Evolutionary conservation across 2,888 invertebrate genomes (phyloP).

Genomic region (Cheilosia variabilis): DNA sequence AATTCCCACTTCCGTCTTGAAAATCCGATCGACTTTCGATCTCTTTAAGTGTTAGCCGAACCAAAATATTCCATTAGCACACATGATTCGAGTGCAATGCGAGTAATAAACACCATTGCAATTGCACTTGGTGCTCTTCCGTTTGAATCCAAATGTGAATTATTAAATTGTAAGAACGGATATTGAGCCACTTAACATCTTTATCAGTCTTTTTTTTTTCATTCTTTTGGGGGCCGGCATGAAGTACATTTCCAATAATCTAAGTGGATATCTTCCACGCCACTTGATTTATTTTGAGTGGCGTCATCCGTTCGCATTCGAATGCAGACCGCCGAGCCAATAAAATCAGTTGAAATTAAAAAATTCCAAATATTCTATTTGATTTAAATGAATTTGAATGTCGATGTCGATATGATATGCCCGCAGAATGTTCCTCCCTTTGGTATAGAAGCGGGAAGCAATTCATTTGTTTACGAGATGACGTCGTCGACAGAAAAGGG

Average conservation of each 20-base stretch:
- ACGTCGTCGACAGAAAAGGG: slow-evolving; percentile 17
- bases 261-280: slow-evolving; percentile 70
- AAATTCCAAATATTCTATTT: slow-evolving; percentile 56
- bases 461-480: slow-evolving; percentile 61
- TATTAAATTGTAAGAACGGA: slow-evolving; percentile 58
- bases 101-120: slow-evolving; percentile 60
- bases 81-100: slow-evolving; percentile 41
- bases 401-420: slow-evolving; percentile 39
- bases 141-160: slow-evolving; percentile 39
- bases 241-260: slow-evolving; percentile 57
- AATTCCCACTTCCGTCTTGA: no score
- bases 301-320: slow-evolving; percentile 71
- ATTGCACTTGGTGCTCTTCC: slow-evolving; percentile 57
- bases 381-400: slow-evolving; percentile 69
- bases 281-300: slow-evolving; percentile 74
- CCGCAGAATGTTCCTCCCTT: slow-evolving; percentile 45
- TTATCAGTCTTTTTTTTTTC: background rate
- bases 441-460: slow-evolving; percentile 23
- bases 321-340: slow-evolving; percentile 47
- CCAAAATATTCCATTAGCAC: slow-evolving; percentile 67
- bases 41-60: slow-evolving; percentile 6
- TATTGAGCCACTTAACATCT: slow-evolving; percentile 68
- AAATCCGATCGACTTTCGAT: slow-evolving; percentile 27
- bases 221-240: no score
- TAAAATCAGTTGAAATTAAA: slow-evolving; percentile 61